These are phyloP conservation scores for Pseudochirops cupreus DNA, from an alignment of 2,797 vertebrate species.

Conservation along the genomic window DNA sequence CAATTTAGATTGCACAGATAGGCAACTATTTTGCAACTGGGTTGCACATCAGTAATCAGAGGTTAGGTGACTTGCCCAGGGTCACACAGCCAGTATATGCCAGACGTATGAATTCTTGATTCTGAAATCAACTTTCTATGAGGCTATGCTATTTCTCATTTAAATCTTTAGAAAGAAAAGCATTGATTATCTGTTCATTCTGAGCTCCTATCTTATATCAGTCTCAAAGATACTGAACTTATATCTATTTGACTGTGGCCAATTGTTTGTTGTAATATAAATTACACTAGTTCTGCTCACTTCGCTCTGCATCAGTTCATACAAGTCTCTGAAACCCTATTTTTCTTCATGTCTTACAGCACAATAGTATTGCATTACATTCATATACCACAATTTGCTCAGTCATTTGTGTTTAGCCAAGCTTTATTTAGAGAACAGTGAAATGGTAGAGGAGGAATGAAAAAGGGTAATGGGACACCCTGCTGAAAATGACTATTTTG, in stretches of 20 bases:
- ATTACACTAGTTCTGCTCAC: not conserved
- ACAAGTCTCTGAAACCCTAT: not conserved
- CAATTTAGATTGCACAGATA: not conserved
- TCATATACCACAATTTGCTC: not conserved
- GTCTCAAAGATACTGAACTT: not conserved
- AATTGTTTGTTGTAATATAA: not conserved
- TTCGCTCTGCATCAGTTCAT: not conserved
- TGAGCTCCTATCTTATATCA: slow-evolving; percentile 7
- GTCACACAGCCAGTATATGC: not conserved
- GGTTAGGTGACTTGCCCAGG: not conserved
- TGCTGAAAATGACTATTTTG: not conserved
- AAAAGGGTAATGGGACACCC: not conserved
- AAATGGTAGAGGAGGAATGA: not conserved
- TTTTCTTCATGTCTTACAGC: not conserved
- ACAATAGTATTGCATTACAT: not conserved
- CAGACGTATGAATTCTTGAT: not conserved
- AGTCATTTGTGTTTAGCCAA: not conserved
- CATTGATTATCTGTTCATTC: slow-evolving; percentile 33
- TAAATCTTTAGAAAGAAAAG: not conserved
- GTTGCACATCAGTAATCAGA: not conserved
- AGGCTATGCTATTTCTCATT: not conserved
- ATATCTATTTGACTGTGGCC: not conserved
- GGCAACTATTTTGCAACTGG: not conserved
- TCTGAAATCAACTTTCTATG: not conserved
- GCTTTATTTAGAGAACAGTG: not conserved